Conservation (phyloP, 2,797 vertebrate genomes). For the Peromyscus attwateri region DNA sequence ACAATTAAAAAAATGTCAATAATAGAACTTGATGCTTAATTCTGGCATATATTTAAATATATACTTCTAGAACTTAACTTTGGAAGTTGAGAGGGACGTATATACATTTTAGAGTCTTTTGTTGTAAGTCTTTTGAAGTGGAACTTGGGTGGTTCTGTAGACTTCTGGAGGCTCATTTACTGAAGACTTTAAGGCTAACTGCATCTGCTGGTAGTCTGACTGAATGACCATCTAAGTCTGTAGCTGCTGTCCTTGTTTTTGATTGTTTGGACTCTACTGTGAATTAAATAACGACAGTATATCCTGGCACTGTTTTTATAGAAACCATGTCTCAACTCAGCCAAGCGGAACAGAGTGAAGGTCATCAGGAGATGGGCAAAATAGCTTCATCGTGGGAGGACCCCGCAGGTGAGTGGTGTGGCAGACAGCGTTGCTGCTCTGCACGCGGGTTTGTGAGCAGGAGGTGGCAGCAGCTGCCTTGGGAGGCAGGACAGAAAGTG, state of each 20-base stretch:
- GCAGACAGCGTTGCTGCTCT: neutral
- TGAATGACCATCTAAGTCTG: neutral
- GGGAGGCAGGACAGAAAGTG: neutral
- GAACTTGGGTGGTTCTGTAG: conserved; percentile 47
- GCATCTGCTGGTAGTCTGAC: conserved; percentile 35
- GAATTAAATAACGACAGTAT: conserved; percentile 22
- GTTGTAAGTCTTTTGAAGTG: conserved; percentile 47
- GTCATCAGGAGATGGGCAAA: conserved; percentile 70
- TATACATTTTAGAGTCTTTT: conserved; percentile 48
- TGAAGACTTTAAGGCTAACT: conserved; percentile 24
- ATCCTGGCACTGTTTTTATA: conserved; percentile 72
- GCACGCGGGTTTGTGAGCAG: neutral
- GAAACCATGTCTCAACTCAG: conserved; percentile 73
- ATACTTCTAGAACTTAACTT: conserved; percentile 47
- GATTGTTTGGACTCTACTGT: neutral
- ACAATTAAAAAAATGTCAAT: conserved; percentile 45
- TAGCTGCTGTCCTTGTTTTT: conserved; percentile 44
- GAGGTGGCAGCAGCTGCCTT: neutral
- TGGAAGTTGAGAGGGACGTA: conserved; percentile 45
- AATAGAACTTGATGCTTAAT: conserved; percentile 50
- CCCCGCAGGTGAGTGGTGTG: conserved; percentile 79
- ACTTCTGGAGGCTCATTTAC: neutral
- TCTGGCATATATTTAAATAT: conserved; percentile 29
- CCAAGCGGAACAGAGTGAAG: conserved; percentile 75
- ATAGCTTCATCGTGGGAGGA: conserved; percentile 66